Base-by-base conservation (phyloP, 1,140 invertebrate genomes). In the Euschistus heros region DNA sequence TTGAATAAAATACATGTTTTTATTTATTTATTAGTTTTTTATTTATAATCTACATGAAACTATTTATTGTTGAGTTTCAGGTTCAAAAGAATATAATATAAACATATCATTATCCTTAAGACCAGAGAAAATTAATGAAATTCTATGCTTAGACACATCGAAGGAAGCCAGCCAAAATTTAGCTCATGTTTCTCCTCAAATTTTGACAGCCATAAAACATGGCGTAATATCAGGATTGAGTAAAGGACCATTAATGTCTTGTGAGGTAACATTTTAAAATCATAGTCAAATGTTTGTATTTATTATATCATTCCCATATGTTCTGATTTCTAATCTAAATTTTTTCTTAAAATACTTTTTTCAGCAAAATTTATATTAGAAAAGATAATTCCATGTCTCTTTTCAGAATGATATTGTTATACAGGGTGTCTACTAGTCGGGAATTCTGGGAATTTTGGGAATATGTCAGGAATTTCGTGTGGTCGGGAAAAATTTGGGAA, bases 221-320 rank as follows among this genome's bases (percentile, higher is more conserved):
- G 87, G 87, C 15, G 73, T 89, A 5, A 71, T 76, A 18, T 74
- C 82, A 10, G 85, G 84, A n/a, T 74, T 91, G 10, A 68, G 75
- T 17, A 80, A 83, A 71, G 91, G 87, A 57, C 87, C 88, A 4
- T 86, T 86, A 71, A 75, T 91, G 30, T 33, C 59, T 42, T 61
- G 59, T 61, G 30, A 33, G n/a, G 55, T 59, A 59, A 59, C 15
- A 22, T 59, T 27, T 4, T 37, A 37, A 13, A 37, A 10, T 37
- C 8, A 10, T 13, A 8, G 13, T n/a, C 3, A 7, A 54, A 54
- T 17, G 13, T 6, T 26, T 37, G 66, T 44, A 17, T 54, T 54
- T 54, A 6, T 2, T 54, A 22, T 10, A 2, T 50, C 47, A 7
- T 50, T 50, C 10, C 10, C n/a, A 8, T 50, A 2, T 10, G 14